Evolutionary conservation across 1,140 invertebrate species (phyloP).

Genomic region (Polypedilum pembai): DNA sequence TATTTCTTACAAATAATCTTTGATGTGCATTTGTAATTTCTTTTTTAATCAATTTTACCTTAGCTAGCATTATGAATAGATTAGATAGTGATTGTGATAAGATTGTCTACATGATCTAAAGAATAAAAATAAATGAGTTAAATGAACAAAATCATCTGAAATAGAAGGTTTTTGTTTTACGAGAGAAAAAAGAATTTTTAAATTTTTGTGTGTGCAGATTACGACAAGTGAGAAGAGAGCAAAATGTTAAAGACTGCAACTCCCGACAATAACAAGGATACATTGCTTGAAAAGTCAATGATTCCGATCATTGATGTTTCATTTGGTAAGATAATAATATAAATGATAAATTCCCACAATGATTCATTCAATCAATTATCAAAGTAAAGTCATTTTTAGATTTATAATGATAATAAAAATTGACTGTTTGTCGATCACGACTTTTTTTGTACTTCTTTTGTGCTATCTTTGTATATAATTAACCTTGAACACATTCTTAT

Average conservation of each 20-base stretch:
- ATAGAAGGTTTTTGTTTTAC: neutral
- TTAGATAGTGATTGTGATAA: slow-evolving; percentile 24
- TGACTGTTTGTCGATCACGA: neutral
- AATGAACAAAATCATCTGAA: too few relatives aligned
- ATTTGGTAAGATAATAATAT: neutral
- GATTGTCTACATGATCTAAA: neutral
- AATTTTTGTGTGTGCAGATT: neutral
- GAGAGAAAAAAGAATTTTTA: neutral
- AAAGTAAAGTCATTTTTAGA: too few relatives aligned
- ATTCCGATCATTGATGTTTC: slow-evolving; percentile 17
- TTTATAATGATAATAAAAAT: neutral
- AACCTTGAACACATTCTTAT: neutral
- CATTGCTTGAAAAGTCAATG: neutral
- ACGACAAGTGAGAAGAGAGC: neutral
- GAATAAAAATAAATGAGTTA: neutral
- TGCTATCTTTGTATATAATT: neutral
- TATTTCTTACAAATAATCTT: too few relatives aligned
- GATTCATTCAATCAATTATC: neutral
- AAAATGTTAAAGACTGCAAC: neutral
- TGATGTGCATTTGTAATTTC: slow-evolving; percentile 20
- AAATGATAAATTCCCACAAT: neutral
- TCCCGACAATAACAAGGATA: neutral
- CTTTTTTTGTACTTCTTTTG: neutral
- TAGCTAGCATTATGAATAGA: slow-evolving; percentile 11
- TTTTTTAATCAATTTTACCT: neutral